Base-by-base conservation (phyloP, 2,888 invertebrate species). In the Drosophila acutilabella region DNA sequence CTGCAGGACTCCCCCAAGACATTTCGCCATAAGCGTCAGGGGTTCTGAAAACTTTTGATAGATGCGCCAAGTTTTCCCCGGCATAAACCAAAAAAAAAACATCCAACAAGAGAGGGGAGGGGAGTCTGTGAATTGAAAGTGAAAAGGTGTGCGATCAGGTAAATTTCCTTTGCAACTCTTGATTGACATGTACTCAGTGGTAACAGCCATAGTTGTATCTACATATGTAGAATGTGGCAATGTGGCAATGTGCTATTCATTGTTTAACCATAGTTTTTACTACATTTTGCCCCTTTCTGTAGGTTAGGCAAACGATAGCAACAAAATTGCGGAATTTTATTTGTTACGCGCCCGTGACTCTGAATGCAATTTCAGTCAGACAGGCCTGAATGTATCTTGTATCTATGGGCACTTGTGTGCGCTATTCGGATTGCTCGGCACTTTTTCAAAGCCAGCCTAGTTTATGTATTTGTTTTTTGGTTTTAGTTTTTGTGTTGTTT, bases 261-360 rank as follows among this genome's bases (percentile, higher is more conserved):
- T 41, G 40, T 62, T 62, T 48, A 54, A 48, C 20, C 47, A 33
- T 13, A 45, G 59, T 51, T 56, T 44, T n/a, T 30, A 30, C 38
- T 40, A 16, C 44, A n/a, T 4, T 42, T 71, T 51, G 18, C 52
- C 45, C 62, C 54, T 66, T 75, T 60, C 64, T 54, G 45, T 62
- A 64, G 58, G 69, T 74, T 74, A 42, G 59, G 13, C 50, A 71
- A 71, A 59, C 74, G 71, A 71, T 78, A 69, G 66, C 64, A 67
- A 61, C 59, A 68, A 71, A 80, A 70, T 74, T 70, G 81, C 40
- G 48, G 60, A 76, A 72, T 85, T 85, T 87, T 80, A 87, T 87
- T 85, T 80, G 87, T 74, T 84, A 78, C 84, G 81, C 87, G 78
- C 80, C 68, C 67, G 68, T 74, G 75, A 78, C 73, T 81, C 65